Conservation (phyloP, 1,140 invertebrate species). For the Caenorhabditis remanei region DNA sequence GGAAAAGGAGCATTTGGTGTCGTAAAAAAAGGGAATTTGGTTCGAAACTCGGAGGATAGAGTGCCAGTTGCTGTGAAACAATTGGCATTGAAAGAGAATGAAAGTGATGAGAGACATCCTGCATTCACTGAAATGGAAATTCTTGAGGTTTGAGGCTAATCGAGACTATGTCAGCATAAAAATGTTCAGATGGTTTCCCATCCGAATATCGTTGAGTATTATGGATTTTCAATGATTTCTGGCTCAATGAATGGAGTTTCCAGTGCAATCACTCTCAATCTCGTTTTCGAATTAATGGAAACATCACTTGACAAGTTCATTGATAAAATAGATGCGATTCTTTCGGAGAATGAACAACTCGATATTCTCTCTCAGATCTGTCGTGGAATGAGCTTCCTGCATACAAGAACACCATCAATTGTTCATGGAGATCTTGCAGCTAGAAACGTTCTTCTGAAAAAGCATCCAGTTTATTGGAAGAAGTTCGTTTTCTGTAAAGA, state of each 20-base stretch:
- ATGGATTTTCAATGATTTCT: constrained; percentile 9
- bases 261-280: background rate
- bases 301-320: constrained; percentile 17
- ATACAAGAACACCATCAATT: constrained; percentile 47
- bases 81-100: constrained; percentile 5
- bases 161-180: background rate
- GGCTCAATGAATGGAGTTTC: background rate
- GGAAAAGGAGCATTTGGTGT: constrained; percentile 48
- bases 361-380: constrained; percentile 54
- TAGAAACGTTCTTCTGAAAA: constrained; percentile 60
- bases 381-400: constrained; percentile 57
- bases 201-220: constrained; percentile 24
- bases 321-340: constrained; percentile 10
- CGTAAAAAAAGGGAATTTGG: constrained; percentile 7
- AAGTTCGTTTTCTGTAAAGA: background rate
- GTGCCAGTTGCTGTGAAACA: constrained; percentile 23
- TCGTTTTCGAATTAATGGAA: constrained; percentile 34
- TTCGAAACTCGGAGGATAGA: background rate
- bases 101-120: constrained; percentile 15
- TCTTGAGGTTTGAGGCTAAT: background rate
- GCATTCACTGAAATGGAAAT: constrained; percentile 50
- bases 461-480: constrained; percentile 40
- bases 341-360: constrained; percentile 8
- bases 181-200: constrained; percentile 25
- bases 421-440: constrained; percentile 62